Conservation (phyloP, 2,113 vertebrate species). For the Ochotona princeps region DNA sequence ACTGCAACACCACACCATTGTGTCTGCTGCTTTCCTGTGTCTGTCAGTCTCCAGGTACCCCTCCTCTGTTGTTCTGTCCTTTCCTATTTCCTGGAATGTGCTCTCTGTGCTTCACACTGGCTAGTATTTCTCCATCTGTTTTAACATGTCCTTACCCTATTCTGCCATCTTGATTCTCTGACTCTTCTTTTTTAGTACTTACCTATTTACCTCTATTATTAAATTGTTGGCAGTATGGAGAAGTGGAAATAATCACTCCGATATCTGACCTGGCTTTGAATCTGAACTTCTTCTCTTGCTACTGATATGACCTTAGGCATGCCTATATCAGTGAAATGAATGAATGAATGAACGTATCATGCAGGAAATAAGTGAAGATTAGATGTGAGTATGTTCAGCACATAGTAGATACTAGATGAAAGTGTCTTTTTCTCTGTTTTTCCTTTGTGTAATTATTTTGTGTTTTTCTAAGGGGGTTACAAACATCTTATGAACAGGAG, state of each 20-base stretch:
- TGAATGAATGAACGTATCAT: not conserved
- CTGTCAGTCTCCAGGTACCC: too few species aligned
- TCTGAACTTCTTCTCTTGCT: constrained; percentile 56
- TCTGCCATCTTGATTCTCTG: too few species aligned
- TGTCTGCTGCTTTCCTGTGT: too few species aligned
- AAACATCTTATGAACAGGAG: not conserved
- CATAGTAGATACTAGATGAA: not conserved
- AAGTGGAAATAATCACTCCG: constrained; percentile 28
- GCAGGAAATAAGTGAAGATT: not conserved
- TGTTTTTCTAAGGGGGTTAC: constrained; percentile 24
- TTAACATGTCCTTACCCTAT: not conserved
- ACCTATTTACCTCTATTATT: constrained; percentile 10
- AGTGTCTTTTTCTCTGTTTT: constrained; percentile 1
- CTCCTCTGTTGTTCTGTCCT: too few species aligned
- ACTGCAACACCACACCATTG: too few species aligned
- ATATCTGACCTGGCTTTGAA: constrained; percentile 11
- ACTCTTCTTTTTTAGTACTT: constrained; percentile 11
- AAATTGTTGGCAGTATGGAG: constrained; percentile 37
- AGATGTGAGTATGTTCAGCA: constrained; percentile 36
- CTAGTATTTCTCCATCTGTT: too few species aligned
- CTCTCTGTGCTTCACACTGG: too few species aligned
- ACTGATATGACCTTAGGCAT: not conserved
- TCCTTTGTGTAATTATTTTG: not conserved
- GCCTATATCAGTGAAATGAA: constrained; percentile 16
- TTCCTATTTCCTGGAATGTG: too few species aligned